Evolutionary conservation across 2,797 vertebrate species (phyloP).

Genomic region (Falco columbarius): DNA sequence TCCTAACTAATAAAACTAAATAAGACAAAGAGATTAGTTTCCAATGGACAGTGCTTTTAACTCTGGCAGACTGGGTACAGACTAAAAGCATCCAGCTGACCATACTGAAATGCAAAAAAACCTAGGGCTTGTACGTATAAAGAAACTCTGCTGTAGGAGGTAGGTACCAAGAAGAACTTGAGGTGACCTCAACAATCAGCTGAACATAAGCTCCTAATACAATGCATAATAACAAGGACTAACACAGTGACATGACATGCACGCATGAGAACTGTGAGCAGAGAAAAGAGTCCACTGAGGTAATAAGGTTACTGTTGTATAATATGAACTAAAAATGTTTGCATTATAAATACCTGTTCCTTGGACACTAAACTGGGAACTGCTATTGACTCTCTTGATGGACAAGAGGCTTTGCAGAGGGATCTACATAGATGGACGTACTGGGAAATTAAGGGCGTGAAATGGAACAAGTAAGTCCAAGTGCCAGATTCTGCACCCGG

Average conservation of each 20-base stretch:
- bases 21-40: background rate
- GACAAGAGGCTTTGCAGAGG: background rate
- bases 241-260: background rate
- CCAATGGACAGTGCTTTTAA: background rate
- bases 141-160: background rate
- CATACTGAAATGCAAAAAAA: background rate
- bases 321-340: background rate
- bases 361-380: background rate
- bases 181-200: background rate
- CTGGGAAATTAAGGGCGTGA: no score
- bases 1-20: background rate
- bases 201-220: background rate
- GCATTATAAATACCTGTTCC: background rate
- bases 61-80: background rate
- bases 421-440: background rate
- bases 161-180: background rate
- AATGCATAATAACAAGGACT: background rate
- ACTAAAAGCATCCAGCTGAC: background rate
- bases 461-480: background rate
- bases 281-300: background rate
- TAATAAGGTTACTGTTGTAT: background rate
- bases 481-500: background rate
- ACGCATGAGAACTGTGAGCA: background rate
- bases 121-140: background rate
- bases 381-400: background rate